Conservation (phyloP, 2,797 vertebrate genomes). For the Premnoplex brunnescens region DNA sequence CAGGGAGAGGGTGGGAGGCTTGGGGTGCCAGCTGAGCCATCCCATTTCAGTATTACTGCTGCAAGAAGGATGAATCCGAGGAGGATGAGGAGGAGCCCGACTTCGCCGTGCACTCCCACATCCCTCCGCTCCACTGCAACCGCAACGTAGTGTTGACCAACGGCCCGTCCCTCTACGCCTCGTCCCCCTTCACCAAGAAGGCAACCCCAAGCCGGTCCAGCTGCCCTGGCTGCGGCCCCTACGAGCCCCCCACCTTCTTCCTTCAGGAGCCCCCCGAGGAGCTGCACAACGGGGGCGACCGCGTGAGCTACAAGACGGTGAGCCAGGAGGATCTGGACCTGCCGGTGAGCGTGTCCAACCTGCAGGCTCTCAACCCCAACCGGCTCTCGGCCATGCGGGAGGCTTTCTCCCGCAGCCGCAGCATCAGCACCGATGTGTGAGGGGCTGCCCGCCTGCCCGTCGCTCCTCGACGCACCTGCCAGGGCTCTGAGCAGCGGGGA, state of each 20-base stretch:
- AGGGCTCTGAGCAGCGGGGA: background rate
- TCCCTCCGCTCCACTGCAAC: constrained; percentile 90
- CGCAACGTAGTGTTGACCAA: constrained; percentile 92
- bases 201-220: constrained; percentile 82
- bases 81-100: constrained; percentile 98
- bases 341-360: constrained; percentile 80
- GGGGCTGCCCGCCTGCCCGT: fast-evolving
- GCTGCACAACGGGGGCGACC: constrained; percentile 88
- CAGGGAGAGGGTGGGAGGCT: fast-evolving
- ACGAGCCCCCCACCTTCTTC: constrained; percentile 91
- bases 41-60: constrained; percentile 93
- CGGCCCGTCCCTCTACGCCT: constrained; percentile 87
- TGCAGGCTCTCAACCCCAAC: constrained; percentile 90
- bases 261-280: constrained; percentile 90
- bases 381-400: constrained; percentile 94
- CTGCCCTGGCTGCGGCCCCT: constrained; percentile 88
- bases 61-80: constrained; percentile 95
- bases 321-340: constrained; percentile 89
- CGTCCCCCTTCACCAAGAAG: constrained; percentile 84
- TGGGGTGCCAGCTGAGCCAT: background rate
- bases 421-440: constrained; percentile 97
- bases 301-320: constrained; percentile 85
- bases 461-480: fast-evolving
- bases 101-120: constrained; percentile 89
- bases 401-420: constrained; percentile 93